Base-by-base conservation (phyloP, 2,797 vertebrate species). In the Chromobotia macracanthus region DNA sequence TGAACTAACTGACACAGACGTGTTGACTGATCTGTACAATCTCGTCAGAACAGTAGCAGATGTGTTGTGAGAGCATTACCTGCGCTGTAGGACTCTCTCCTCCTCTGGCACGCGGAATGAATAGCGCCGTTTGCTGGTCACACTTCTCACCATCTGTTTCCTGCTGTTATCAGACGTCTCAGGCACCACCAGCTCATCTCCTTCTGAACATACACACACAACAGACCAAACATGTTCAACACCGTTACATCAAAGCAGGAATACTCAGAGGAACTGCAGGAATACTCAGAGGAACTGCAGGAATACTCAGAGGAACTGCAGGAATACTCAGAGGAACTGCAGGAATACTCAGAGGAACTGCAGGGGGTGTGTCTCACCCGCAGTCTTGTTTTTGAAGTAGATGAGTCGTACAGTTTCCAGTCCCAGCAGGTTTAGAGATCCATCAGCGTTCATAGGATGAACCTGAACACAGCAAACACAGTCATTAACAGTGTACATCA, bases 351-450 rank as follows among this genome's bases (percentile, higher is more conserved):
- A 9, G 19, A 58, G 15, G 2, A 28, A 28, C 28, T 2, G 28
- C 28, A 28, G 28, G 28, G 50, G 23, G 8, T 48, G 63, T n/a
- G 18, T 85, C 94, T 91, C 91, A 99, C 98, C 98, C 78, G 98
- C 98, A 92, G 95, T 96, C 90, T 99, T 99, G 90, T 99, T 99
- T 92, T 98, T 97, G 74, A 99, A 99, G 92, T 99, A 99, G 92
- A 99, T 96, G 80, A 99, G 95, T 58, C 98, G 92, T 77, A 97
- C 93, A 0, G 97, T 98, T 86, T 99, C 98, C 90, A 97, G 88
- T 8, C 96, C 97, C 87, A 99, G 89, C 85, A 99, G 93, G 90
- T 99, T 99, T 88, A 99, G 88, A 64, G 97, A 98, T 87, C 98
- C 98, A 70, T 99, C 97, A 19, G 92, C 90, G 82, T 99, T 99